These are phyloP conservation scores for Paramacrobiotus metropolitanus DNA, from an alignment of 1,140 invertebrate genomes.

Conservation along the genomic window DNA sequence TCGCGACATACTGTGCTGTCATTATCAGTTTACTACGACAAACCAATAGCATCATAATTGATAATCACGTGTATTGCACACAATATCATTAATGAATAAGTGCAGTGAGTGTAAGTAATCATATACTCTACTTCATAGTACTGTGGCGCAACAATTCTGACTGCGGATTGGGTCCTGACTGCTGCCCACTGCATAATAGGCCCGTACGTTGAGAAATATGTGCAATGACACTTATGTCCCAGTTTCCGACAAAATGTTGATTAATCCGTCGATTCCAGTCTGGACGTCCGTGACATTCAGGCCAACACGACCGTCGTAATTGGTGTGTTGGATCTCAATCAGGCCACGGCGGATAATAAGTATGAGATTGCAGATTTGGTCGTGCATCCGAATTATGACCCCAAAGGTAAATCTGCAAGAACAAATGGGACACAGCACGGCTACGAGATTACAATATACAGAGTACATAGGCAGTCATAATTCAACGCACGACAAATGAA, in stretches of 20 bases:
- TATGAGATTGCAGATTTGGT: neutral
- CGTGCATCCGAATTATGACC: neutral
- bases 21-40: neutral
- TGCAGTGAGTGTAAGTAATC: too few species aligned
- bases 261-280: neutral
- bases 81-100: too few species aligned
- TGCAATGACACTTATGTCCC: neutral
- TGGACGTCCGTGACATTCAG: neutral
- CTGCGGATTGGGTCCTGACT: neutral
- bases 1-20: neutral
- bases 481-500: neutral
- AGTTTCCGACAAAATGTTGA: neutral
- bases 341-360: neutral
- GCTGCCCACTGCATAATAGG: conserved; percentile 4
- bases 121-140: neutral
- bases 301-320: neutral
- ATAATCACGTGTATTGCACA: too few species aligned
- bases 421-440: too few species aligned
- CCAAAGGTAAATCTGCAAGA: neutral
- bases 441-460: too few species aligned
- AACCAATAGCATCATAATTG: too few species aligned
- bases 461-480: too few species aligned
- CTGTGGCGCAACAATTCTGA: neutral
- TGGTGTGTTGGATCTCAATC: neutral
- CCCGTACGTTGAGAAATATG: neutral